A percentile compares a stretch with the other conserved stretches of the same genome.
Evolutionary conservation across 2,888 invertebrate species (phyloP).

Genomic region (Campoletis raptor): DNA sequence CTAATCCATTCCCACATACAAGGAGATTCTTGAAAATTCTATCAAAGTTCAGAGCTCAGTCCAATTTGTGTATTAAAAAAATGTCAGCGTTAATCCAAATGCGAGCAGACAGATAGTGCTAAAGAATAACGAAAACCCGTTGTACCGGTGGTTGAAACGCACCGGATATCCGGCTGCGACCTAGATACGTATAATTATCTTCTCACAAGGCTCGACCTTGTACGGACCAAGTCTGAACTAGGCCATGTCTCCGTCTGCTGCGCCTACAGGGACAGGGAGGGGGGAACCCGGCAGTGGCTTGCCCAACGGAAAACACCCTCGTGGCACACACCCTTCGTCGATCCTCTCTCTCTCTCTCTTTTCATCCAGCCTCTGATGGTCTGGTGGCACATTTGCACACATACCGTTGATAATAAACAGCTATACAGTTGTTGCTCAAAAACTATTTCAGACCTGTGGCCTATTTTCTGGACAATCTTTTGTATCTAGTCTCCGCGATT

Average conservation of each 20-base stretch:
- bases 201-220: conserved; percentile 80
- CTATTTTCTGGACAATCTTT: not conserved
- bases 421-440: not conserved
- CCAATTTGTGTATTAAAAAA: conserved; percentile 7
- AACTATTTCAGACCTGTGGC: not conserved
- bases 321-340: conserved; percentile 35
- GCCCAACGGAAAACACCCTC: conserved; percentile 65
- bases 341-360: conserved; percentile 39
- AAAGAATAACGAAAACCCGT: conserved; percentile 33
- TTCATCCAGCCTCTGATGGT: conserved; percentile 4
- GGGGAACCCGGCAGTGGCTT: conserved; percentile 73
- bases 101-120: conserved; percentile 32
- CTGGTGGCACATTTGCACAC: conserved; percentile 9
- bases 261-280: conserved; percentile 70
- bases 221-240: conserved; percentile 79
- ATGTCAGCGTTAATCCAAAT: conserved; percentile 4
- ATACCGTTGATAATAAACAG: not conserved
- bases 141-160: conserved; percentile 61
- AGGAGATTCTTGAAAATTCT: conserved; percentile 11
- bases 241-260: conserved; percentile 81
- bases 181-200: conserved; percentile 81
- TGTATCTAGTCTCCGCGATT: not conserved
- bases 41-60: conserved; percentile 13
- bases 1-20: not conserved
- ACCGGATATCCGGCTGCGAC: conserved; percentile 76